These are phyloP conservation scores for Donacobius atricapilla DNA, from an alignment of 2,113 vertebrate genomes.

Conservation along the genomic window DNA sequence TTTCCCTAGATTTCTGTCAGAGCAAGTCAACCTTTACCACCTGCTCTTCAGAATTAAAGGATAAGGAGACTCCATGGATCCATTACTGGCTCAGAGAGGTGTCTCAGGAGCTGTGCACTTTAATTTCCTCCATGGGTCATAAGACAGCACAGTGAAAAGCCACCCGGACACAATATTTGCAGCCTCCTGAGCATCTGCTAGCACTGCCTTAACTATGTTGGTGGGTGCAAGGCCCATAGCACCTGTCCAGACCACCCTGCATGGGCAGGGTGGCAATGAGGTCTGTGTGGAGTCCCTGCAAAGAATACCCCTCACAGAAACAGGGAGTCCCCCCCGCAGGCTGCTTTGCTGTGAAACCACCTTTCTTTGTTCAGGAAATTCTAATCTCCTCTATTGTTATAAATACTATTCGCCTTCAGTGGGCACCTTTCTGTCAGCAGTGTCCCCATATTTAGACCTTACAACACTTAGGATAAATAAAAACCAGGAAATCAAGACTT, in stretches of 20 bases:
- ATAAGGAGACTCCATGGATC: neutral
- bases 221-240: neutral
- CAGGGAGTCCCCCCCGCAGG: neutral
- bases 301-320: neutral
- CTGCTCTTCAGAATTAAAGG: neutral
- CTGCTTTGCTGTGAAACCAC: neutral
- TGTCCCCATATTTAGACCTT: neutral
- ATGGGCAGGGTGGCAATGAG: neutral
- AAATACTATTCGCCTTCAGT: neutral
- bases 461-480: neutral
- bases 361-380: neutral
- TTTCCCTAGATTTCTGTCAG: neutral
- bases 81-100: rapidly evolving
- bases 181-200: neutral
- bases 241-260: neutral
- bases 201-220: neutral
- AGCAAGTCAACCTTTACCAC: neutral
- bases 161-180: neutral
- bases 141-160: rapidly evolving
- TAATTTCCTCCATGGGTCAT: rapidly evolving
- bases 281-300: neutral
- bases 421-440: neutral
- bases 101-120: neutral
- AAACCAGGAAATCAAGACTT: neutral
- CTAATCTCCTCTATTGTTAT: neutral